Evolutionary conservation across 2,888 invertebrate species (phyloP), one percentile per base, ranked within the genome.

Genomic region (Pocota personata): DNA sequence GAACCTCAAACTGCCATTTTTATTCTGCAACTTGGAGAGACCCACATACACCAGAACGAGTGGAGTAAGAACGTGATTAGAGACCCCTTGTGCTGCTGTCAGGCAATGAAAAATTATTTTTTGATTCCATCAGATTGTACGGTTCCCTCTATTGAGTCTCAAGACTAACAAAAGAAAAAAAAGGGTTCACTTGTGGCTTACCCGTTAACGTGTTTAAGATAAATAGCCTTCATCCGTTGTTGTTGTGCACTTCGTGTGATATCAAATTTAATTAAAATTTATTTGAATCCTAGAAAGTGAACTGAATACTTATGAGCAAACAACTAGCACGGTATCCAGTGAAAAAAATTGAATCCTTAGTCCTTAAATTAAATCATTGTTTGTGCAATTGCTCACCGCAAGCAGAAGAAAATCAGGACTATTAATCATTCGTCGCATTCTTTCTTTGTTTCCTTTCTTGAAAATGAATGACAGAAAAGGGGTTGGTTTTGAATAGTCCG

Each of bases 191-290:
- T 82, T 82, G 87, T 87, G 87, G 87, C 78, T 82, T 73, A 87
- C 77, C 77, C 78, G 87, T 82, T 87, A 87, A 87, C 82, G 86
- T 87, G 82, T 73, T 82, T 67, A 87, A 87, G 87, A 87, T 87
- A 82, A 87, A 87, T 87, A 78, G 82, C 64, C 82, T 72, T 82
- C 82, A 72, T 87, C 77, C 82, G 82, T 82, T 82, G 76, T 86
- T 80, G 80, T 82, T 87, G 87, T 78, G 73, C 82, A 87, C 73
- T 87, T 87, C 78, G 82, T 73, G 77, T 82, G 87, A 87, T 87
- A 87, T 82, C 87, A 73, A 87, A 78, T 87, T 87, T 87, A 87
- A 87, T 87, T 87, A 87, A 82, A 87, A 87, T 87, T 87, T 87
- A 82, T 87, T 87, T 57, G 64, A 82, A 77, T 72, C 77, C 72